phyloP scores from a whole-genome alignment of 2,888 invertebrate species.

The Scrobipalpa costella region DNA sequence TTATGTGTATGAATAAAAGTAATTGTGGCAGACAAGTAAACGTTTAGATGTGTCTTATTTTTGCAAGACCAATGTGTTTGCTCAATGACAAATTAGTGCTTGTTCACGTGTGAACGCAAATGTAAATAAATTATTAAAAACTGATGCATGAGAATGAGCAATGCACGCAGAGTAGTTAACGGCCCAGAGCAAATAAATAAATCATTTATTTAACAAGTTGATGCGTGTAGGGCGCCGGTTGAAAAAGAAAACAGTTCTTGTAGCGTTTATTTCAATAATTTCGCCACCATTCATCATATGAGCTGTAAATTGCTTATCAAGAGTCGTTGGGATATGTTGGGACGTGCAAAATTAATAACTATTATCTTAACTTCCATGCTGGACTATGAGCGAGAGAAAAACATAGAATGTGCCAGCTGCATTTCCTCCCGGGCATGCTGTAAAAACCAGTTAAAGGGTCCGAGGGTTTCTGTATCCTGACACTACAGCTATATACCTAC shows the following conservation, averaged over 20 bases:
- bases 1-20: no score
- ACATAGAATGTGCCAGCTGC: no score
- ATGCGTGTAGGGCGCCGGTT: conserved; percentile 25
- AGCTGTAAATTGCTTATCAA: conserved; percentile 8
- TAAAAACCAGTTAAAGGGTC: no score
- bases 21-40: background rate
- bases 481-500: no score
- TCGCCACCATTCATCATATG: conserved; percentile 26
- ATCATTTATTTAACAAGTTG: conserved; percentile 30
- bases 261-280: conserved; percentile 25
- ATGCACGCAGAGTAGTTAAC: conserved; percentile 24
- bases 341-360: background rate
- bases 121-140: conserved; percentile 27
- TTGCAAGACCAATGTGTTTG: background rate
- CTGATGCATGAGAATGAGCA: conserved; percentile 22
- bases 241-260: conserved; percentile 1
- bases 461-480: no score
- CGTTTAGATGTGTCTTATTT: background rate
- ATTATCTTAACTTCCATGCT: no score
- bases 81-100: conserved; percentile 8
- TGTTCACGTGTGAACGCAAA: conserved; percentile 20
- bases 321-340: background rate
- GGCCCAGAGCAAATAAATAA: conserved; percentile 28
- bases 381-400: no score
- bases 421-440: no score